A percentile compares a stretch with the other conserved stretches of the same genome.
Conservation (phyloP, 2,797 vertebrate species). For the Takifugu rubripes region DNA sequence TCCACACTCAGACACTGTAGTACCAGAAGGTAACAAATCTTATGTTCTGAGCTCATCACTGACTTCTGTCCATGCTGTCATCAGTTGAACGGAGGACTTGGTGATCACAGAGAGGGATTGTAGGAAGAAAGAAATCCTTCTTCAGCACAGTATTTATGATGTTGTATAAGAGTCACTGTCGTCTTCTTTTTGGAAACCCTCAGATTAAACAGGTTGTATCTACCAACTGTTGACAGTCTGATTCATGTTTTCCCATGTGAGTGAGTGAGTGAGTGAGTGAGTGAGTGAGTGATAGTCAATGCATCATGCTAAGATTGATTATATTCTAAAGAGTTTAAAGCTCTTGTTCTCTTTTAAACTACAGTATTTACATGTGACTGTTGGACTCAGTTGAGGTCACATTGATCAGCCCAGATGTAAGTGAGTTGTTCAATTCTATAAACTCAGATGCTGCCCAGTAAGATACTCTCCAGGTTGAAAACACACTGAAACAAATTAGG, state of each 20-base stretch:
- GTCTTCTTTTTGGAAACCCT: conserved; percentile 83
- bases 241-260: background rate
- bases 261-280: conserved; percentile 3
- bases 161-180: conserved; percentile 93
- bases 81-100: conserved; percentile 77
- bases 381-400: too few relatives aligned
- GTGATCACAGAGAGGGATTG: conserved; percentile 79
- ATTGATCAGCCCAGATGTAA: too few relatives aligned
- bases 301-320: too few relatives aligned
- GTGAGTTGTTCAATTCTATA: too few relatives aligned
- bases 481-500: too few relatives aligned
- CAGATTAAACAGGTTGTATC: conserved; percentile 84
- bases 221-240: conserved; percentile 64
- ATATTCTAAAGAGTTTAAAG: too few relatives aligned
- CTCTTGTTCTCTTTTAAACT: too few relatives aligned
- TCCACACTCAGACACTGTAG: conserved; percentile 26
- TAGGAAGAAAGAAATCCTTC: conserved; percentile 53
- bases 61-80: conserved; percentile 77
- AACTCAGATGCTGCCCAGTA: too few relatives aligned
- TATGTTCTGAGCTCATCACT: conserved; percentile 87
- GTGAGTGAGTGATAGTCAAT: conserved; percentile 4
- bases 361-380: too few relatives aligned
- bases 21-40: conserved; percentile 8
- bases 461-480: too few relatives aligned
- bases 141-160: conserved; percentile 97